Conservation (phyloP, 2,888 invertebrate species). For the Zygothrica quintamaculata region DNA sequence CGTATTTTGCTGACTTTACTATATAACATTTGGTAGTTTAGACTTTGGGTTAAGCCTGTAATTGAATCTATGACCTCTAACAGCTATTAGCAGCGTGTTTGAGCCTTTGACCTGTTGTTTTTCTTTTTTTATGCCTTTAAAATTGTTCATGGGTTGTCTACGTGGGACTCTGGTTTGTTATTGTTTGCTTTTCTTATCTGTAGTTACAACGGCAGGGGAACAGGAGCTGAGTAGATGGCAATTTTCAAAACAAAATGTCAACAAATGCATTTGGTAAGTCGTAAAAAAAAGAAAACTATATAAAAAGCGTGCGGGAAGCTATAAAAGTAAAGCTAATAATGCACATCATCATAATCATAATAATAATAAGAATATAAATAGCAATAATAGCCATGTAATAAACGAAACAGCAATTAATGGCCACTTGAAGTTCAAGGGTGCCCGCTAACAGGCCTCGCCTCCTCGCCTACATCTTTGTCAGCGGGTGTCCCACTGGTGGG, state of each 20-base stretch:
- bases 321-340: conserved; percentile 31
- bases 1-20: too few relatives aligned
- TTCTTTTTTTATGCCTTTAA: not conserved
- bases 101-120: not conserved
- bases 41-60: too few relatives aligned
- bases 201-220: conserved; percentile 1
- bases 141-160: conserved; percentile 55
- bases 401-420: conserved; percentile 12
- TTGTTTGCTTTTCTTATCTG: conserved; percentile 48
- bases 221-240: conserved; percentile 4
- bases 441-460: not conserved
- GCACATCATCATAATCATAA: too few relatives aligned
- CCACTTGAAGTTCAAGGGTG: conserved; percentile 63
- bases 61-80: too few relatives aligned
- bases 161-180: conserved; percentile 58
- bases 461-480: not conserved
- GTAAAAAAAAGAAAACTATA: conserved; percentile 53
- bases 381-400: conserved; percentile 7
- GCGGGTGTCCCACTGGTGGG: not conserved
- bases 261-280: conserved; percentile 39
- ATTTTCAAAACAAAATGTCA: conserved; percentile 58
- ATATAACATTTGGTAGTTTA: too few relatives aligned
- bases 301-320: conserved; percentile 54
- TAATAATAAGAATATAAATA: conserved; percentile 42
- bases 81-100: too few relatives aligned